Evolutionary conservation across 2,113 vertebrate genomes (phyloP), one percentile per base, ranked within the genome.

Genomic region (Chaetops frenatus): DNA sequence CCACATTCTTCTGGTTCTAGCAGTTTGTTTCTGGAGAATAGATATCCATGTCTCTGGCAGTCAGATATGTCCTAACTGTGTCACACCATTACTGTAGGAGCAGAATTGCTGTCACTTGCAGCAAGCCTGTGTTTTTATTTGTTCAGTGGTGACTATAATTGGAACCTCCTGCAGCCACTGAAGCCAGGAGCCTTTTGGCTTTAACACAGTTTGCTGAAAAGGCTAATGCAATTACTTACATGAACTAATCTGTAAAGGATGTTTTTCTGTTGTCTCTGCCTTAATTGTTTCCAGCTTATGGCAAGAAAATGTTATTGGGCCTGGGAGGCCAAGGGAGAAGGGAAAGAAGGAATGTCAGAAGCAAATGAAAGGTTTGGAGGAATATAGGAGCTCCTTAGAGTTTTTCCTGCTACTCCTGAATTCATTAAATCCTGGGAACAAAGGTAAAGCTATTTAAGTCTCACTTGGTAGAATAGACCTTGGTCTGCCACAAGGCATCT

Each of bases 241-340:
- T 62, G 93, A 89, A 91, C 70, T 92, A 95, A 95, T 95, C 94
- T 80, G 45, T 73, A 92, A 92, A 80, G 94, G 91, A 95, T 91
- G 93, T 94, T 95, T 89, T 91, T 72, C 70, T 95, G 85, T 96
- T 97, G 94, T 95, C 84, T 95, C 71, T 91, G 87, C n/a, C n/a
- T 94, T 92, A 92, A 87, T 94, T 80, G 71, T 82, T 95, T 94
- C 94, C 96, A 97, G 73, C 87, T 92, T 81, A 82, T n/a, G 45
- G 61, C 62, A 82, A 62, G 78, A 82, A 82, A 95, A 88, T 50
- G 27, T 54, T 86, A 44, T 27, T 80, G 79, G 64, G 38, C 57
- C 50, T 85, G 48, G 73, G 87, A 91, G 73, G 66, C 53, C 62
- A 58, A 21, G 40, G 40, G 44, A 93, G 58, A 90, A 93, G 62